Evolutionary conservation across 1,140 invertebrate species (phyloP).

Genomic region (Augochlora pura): DNA sequence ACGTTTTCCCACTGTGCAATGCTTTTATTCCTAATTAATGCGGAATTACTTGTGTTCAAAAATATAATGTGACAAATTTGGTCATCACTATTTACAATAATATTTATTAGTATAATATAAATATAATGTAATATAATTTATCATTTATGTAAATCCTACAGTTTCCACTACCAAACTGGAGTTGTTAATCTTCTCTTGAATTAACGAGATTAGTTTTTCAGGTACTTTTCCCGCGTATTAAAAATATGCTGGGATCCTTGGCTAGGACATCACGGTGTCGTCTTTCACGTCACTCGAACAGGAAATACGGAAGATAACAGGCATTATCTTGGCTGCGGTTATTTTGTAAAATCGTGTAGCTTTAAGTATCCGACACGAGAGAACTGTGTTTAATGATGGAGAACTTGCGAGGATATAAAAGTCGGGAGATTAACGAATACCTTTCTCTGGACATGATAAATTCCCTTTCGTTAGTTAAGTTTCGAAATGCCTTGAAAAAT

Average conservation of each 20-base stretch:
- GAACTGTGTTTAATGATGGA: not conserved
- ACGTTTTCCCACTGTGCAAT: too few relatives aligned
- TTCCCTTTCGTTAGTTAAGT: not conserved
- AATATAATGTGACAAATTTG: too few relatives aligned
- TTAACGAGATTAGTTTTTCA: slow-evolving; percentile 10
- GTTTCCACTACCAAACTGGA: not conserved
- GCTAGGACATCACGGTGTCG: not conserved
- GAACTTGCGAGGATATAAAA: not conserved
- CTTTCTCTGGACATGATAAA: not conserved
- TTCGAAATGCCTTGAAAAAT: too few relatives aligned
- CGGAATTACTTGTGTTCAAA: too few relatives aligned
- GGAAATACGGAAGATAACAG: not conserved
- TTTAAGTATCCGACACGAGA: not conserved
- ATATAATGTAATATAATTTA: too few relatives aligned
- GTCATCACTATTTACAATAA: too few relatives aligned
- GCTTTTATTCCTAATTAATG: too few relatives aligned
- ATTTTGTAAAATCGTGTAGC: not conserved
- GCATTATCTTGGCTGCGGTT: not conserved
- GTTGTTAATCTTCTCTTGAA: not conserved
- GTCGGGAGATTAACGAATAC: not conserved
- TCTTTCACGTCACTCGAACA: not conserved
- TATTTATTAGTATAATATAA: too few relatives aligned
- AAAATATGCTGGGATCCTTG: not conserved
- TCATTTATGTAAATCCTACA: too few relatives aligned
- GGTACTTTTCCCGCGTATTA: not conserved